Evolutionary conservation across 2,888 invertebrate genomes (phyloP).

Genomic region (Gymnosoma rotundatum): DNA sequence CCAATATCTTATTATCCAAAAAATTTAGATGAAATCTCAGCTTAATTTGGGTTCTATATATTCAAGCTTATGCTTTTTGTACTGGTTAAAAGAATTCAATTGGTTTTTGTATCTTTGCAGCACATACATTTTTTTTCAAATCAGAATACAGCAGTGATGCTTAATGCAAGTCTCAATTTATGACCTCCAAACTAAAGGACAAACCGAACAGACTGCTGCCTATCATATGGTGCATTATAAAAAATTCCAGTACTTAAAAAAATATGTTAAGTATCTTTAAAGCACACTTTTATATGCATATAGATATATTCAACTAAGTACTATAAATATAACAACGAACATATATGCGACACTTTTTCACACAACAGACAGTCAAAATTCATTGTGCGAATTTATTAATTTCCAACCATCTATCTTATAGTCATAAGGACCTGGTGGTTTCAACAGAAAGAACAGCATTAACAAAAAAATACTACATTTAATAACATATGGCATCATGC

Average conservation of each 20-base stretch:
- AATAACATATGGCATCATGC: slow-evolving; percentile 61
- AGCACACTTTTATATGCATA: slow-evolving; percentile 53
- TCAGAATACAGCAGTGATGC: too few species aligned
- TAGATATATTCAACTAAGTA: slow-evolving; percentile 1
- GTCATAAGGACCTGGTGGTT: slow-evolving; percentile 50
- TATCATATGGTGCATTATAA: too few species aligned
- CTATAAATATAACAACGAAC: neutral
- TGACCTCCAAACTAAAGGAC: too few species aligned
- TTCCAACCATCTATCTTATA: slow-evolving; percentile 42
- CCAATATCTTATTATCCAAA: too few species aligned
- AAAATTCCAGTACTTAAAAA: neutral
- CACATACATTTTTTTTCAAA: too few species aligned
- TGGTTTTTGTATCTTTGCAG: too few species aligned
- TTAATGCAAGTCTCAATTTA: too few species aligned
- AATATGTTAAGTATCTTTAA: slow-evolving; percentile 50
- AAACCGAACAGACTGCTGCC: too few species aligned
- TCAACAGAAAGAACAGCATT: slow-evolving; percentile 7
- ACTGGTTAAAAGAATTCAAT: too few species aligned
- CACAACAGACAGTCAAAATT: slow-evolving; percentile 51
- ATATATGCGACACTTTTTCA: slow-evolving; percentile 14
- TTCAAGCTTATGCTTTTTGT: too few species aligned
- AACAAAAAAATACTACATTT: slow-evolving; percentile 1
- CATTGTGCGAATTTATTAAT: slow-evolving; percentile 41
- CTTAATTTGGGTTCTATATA: too few species aligned
- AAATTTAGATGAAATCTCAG: too few species aligned